Percentiles rank a stretch among this genome's conserved stretches.
phyloP scores from a whole-genome alignment of 1,140 invertebrate species.

The Camponotus floridanus region DNA sequence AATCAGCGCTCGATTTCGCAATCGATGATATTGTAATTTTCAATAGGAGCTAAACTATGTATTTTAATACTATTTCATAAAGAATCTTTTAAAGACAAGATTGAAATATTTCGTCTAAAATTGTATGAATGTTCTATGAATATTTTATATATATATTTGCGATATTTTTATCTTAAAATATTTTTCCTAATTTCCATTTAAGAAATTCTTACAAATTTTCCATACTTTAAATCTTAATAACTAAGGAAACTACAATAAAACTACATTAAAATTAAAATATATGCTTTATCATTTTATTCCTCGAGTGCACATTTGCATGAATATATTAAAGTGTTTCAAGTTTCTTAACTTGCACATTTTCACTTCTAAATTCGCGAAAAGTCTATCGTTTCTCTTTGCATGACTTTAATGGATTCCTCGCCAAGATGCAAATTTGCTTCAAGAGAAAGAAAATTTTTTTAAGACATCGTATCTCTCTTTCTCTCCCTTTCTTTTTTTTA shows the following conservation, averaged over 20 bases:
- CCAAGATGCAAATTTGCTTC: slow-evolving; percentile 17
- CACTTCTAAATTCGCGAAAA: neutral
- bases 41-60: neutral
- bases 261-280: slow-evolving; percentile 4
- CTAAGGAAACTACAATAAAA: too few species aligned
- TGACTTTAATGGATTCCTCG: neutral
- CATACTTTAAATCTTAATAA: neutral
- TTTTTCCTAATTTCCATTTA: neutral
- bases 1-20: neutral
- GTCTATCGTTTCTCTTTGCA: neutral
- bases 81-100: neutral
- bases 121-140: neutral
- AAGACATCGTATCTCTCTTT: neutral
- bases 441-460: neutral
- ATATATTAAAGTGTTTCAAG: neutral
- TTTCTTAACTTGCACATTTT: neutral
- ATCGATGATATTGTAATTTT: slow-evolving; percentile 6
- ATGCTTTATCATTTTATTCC: neutral
- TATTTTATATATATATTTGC: neutral
- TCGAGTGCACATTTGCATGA: neutral
- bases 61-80: neutral
- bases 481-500: too few species aligned
- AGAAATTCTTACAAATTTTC: neutral
- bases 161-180: neutral
- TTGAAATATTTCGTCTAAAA: neutral